A percentile compares a stretch with the other conserved stretches of the same genome.
These are phyloP conservation scores for Hypomecis punctinalis DNA, from an alignment of 2,888 invertebrate genomes.

Conservation along the genomic window DNA sequence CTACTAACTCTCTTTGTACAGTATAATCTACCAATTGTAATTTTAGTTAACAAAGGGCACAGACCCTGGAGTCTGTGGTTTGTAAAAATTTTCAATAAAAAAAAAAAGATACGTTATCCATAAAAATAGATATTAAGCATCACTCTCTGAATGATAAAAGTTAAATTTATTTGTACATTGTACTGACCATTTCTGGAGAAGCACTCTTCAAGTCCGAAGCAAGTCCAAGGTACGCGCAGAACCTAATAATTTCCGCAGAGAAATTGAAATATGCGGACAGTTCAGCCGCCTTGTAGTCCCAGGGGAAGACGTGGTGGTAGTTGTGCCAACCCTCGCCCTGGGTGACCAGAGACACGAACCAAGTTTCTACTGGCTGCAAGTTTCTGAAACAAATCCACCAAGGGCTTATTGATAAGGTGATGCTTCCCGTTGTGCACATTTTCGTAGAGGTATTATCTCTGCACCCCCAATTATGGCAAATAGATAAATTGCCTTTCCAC, in stretches of 20 bases:
- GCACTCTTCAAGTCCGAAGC: conserved; percentile 87
- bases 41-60: too few species aligned
- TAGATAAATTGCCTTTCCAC: too few species aligned
- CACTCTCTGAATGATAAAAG: too few species aligned
- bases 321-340: conserved; percentile 97
- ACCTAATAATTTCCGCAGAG: conserved; percentile 87
- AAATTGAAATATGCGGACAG: conserved; percentile 86
- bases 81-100: too few species aligned
- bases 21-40: too few species aligned
- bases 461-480: too few species aligned
- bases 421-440: not conserved
- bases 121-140: too few species aligned
- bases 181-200: conserved; percentile 65
- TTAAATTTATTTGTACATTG: too few species aligned
- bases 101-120: too few species aligned
- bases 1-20: too few species aligned
- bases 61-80: too few species aligned
- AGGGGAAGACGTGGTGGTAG: conserved; percentile 96
- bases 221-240: conserved; percentile 84
- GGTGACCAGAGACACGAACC: conserved; percentile 88
- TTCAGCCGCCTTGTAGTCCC: conserved; percentile 97
- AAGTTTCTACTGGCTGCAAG: conserved; percentile 92
- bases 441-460: too few species aligned
- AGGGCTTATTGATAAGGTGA: not conserved
- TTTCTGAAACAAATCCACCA: conserved; percentile 74